A percentile compares a stretch with the other conserved stretches of the same genome.
phyloP scores from a whole-genome alignment of 2,888 invertebrate genomes.

The Penaeus monodon region DNA sequence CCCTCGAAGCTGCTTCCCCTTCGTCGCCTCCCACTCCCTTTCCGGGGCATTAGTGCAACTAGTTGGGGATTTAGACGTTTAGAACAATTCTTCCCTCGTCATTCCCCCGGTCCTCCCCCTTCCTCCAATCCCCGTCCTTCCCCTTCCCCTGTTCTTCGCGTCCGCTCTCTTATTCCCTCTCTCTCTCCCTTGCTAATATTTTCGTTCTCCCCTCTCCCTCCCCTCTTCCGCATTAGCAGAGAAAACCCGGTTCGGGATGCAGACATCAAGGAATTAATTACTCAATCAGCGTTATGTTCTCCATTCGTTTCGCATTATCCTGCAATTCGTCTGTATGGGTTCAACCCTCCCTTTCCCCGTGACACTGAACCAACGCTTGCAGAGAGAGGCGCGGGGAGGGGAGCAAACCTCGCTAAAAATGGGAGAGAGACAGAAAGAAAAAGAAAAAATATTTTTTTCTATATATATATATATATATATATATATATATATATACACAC shows the following conservation, averaged over 20 bases:
- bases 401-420: too few species aligned
- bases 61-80: conserved; percentile 41
- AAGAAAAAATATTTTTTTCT: neutral
- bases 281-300: conserved; percentile 46
- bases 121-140: conserved; percentile 2
- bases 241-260: conserved; percentile 29
- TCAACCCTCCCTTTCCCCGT: conserved; percentile 1
- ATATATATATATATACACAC: neutral
- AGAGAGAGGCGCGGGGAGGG: too few species aligned
- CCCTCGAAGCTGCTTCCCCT: conserved; percentile 8
- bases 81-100: conserved; percentile 34
- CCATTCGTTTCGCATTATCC: conserved; percentile 46
- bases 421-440: too few species aligned
- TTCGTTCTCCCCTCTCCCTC: conserved; percentile 42
- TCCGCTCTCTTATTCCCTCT: conserved; percentile 4
- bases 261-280: conserved; percentile 48
- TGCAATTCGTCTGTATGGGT: conserved; percentile 35
- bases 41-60: conserved; percentile 29
- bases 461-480: conserved; percentile 4
- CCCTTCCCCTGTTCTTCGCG: conserved; percentile 22
- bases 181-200: conserved; percentile 47
- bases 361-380: conserved; percentile 2
- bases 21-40: conserved; percentile 10
- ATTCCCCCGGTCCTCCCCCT: conserved; percentile 7
- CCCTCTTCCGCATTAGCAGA: conserved; percentile 42